phyloP scores from a whole-genome alignment of 2,797 vertebrate genomes.

The Mus spretus region DNA sequence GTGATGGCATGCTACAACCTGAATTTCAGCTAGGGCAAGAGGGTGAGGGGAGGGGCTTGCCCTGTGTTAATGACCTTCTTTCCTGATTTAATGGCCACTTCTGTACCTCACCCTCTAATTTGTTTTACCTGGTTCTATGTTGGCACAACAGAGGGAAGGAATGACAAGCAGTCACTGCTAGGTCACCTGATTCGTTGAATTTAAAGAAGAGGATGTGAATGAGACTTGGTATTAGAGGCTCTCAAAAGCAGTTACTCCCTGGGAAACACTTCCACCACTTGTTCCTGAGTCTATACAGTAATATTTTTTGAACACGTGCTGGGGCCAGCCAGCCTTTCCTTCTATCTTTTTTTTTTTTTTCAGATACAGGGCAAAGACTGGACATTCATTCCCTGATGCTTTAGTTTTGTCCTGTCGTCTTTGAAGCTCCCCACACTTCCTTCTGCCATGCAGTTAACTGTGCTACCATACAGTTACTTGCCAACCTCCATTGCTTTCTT shows the following conservation, averaged over 20 bases:
- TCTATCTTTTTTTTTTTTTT: background rate
- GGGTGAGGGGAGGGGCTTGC: background rate
- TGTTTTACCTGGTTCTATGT: background rate
- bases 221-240: background rate
- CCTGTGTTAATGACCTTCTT: background rate
- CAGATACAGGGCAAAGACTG: background rate
- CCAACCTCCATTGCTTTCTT: background rate
- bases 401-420: background rate
- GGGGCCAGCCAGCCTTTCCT: background rate
- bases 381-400: background rate
- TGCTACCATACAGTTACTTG: background rate
- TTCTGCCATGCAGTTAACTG: background rate
- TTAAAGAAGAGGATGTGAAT: background rate
- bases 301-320: fast-evolving
- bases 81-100: background rate
- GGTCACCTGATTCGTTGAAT: background rate
- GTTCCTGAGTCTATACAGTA: background rate
- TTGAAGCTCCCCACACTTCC: background rate
- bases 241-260: background rate
- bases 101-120: background rate
- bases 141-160: background rate
- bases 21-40: background rate
- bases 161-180: background rate
- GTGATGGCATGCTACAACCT: background rate
- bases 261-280: background rate